These are phyloP conservation scores for Cygnus olor DNA, from an alignment of 2,797 vertebrate genomes.

Conservation along the genomic window DNA sequence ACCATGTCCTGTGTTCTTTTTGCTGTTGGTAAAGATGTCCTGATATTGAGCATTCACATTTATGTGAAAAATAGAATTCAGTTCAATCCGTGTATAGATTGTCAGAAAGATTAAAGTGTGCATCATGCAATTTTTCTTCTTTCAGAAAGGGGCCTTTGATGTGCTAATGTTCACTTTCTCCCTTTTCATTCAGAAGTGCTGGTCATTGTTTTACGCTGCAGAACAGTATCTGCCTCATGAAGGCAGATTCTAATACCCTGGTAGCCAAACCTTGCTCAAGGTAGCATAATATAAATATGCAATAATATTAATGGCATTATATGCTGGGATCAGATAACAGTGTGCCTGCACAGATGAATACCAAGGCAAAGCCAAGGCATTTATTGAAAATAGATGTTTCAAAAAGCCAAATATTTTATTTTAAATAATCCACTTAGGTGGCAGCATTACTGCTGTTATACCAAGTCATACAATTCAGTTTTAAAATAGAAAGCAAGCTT, in stretches of 20 bases:
- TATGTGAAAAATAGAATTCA: slow-evolving; percentile 90
- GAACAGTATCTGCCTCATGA: slow-evolving; percentile 69
- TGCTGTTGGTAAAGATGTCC: slow-evolving; percentile 86
- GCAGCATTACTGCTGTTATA: not conserved
- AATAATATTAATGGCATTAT: not conserved
- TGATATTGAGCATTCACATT: slow-evolving; percentile 88
- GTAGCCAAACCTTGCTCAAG: slow-evolving; percentile 64
- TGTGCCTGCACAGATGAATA: slow-evolving; percentile 38
- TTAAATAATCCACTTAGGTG: not conserved
- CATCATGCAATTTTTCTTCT: slow-evolving; percentile 83
- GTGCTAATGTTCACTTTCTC: slow-evolving; percentile 88
- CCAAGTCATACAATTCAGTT: rapidly evolving
- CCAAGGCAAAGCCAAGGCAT: slow-evolving; percentile 24
- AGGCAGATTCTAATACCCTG: slow-evolving; percentile 55
- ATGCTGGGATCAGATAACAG: slow-evolving; percentile 23
- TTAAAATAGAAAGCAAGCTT: not conserved
- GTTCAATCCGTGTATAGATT: slow-evolving; percentile 85
- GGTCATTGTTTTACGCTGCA: slow-evolving; percentile 79
- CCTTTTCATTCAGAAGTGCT: slow-evolving; percentile 83
- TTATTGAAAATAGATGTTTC: slow-evolving; percentile 18
- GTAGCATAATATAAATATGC: slow-evolving; percentile 67
- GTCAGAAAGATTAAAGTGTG: slow-evolving; percentile 92
- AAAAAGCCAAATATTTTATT: slow-evolving; percentile 23
- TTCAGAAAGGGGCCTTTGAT: slow-evolving; percentile 89
- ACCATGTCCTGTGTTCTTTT: slow-evolving; percentile 76